phyloP scores from a whole-genome alignment of 2,888 invertebrate species.

The Aleiodes testaceus region DNA sequence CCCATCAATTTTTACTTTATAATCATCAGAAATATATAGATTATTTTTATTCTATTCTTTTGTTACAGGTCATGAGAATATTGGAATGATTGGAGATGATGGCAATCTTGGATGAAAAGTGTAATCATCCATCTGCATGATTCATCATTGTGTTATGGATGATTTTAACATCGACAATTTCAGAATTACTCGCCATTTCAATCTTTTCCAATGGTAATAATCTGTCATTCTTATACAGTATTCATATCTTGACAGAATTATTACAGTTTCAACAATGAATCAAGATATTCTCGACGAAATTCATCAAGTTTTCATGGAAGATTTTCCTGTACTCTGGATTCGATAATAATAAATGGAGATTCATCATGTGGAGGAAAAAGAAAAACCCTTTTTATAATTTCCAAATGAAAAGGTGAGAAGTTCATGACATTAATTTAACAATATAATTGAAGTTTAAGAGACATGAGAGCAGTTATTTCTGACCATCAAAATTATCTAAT shows the following conservation, averaged over 20 bases:
- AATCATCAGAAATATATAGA: not conserved
- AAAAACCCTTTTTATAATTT: not conserved
- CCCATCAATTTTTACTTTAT: conserved; percentile 4
- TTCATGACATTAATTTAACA: conserved; percentile 47
- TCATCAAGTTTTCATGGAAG: not conserved
- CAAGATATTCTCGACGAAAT: not conserved
- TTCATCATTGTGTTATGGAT: too few relatives aligned
- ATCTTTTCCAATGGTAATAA: not conserved
- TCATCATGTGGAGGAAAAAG: not conserved
- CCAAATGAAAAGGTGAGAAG: conserved; percentile 45
- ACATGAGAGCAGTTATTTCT: conserved; percentile 11
- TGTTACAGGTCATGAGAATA: not conserved
- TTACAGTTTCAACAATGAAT: not conserved
- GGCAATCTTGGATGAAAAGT: not conserved
- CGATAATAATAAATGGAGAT: too few relatives aligned
- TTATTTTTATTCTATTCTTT: not conserved
- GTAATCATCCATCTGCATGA: not conserved
- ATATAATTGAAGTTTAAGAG: conserved; percentile 11
- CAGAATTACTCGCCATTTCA: not conserved
- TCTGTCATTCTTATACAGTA: not conserved
- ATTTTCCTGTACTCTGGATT: too few relatives aligned
- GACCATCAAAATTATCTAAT: not conserved
- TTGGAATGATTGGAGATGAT: not conserved
- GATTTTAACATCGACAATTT: not conserved
- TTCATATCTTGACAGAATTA: not conserved